Conservation (phyloP, 2,797 vertebrate genomes). For the Coracias cyanogaster region DNA sequence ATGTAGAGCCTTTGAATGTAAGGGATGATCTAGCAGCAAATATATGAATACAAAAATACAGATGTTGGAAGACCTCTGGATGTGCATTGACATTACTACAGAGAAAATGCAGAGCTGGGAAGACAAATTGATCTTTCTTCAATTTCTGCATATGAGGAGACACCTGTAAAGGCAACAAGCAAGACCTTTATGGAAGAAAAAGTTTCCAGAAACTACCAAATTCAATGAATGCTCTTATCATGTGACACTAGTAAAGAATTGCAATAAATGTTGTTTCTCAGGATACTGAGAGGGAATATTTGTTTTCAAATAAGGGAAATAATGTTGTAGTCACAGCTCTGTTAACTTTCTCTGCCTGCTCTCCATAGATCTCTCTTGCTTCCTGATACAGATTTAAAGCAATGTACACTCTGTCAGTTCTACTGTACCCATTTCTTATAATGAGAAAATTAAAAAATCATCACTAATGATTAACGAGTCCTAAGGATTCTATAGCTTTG, state of each 20-base stretch:
- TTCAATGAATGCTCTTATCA: neutral
- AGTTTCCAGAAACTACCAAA: neutral
- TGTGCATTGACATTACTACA: neutral
- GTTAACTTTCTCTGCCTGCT: neutral
- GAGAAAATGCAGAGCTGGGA: conserved; percentile 14
- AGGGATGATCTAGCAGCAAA: conserved; percentile 9
- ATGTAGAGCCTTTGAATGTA: neutral
- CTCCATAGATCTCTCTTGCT: neutral
- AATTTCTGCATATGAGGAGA: conserved; percentile 22
- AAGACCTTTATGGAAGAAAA: neutral
- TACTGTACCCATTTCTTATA: neutral
- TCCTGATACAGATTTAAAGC: neutral
- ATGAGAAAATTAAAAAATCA: neutral
- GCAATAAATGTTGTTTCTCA: neutral
- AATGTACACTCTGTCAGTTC: neutral
- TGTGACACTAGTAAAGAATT: neutral
- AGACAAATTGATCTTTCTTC: conserved; percentile 1
- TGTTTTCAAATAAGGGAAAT: neutral
- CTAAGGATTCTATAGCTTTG: neutral
- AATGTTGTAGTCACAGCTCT: neutral
- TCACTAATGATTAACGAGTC: neutral
- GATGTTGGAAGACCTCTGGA: neutral
- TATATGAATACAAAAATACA: neutral
- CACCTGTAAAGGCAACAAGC: conserved; percentile 3
- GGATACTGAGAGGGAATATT: neutral